Conservation (phyloP, 2,888 invertebrate species). For the Lasioglossum vierecki region DNA sequence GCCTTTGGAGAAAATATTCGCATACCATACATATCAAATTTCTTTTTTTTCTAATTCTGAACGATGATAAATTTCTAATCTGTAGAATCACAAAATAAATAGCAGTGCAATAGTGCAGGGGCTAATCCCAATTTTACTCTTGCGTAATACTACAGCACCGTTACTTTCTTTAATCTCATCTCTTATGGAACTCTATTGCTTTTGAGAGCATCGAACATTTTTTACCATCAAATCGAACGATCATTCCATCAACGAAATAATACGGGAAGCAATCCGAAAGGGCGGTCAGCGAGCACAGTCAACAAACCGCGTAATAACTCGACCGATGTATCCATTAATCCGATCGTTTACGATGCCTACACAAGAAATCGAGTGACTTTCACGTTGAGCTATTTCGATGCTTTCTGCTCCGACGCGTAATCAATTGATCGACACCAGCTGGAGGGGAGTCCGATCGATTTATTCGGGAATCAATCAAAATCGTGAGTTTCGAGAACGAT, state of each 20-base stretch:
- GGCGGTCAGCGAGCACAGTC: not conserved
- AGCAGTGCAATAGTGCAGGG: too few species aligned
- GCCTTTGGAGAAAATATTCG: too few species aligned
- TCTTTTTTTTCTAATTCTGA: too few species aligned
- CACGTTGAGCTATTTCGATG: constrained; percentile 18
- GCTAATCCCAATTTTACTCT: not conserved
- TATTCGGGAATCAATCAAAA: constrained; percentile 33
- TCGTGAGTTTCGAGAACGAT: constrained; percentile 13
- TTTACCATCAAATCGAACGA: not conserved
- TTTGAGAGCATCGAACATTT: not conserved
- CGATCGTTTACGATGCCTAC: not conserved
- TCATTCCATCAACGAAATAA: not conserved
- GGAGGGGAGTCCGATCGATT: constrained; percentile 30
- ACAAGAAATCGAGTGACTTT: constrained; percentile 45
- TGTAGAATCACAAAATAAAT: not conserved
- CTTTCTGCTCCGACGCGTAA: constrained; percentile 44
- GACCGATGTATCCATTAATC: constrained; percentile 11
- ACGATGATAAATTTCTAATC: too few species aligned
- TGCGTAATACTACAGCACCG: not conserved
- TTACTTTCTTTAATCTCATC: not conserved
- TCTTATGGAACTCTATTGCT: not conserved
- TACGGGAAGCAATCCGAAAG: not conserved
- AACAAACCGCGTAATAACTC: not conserved
- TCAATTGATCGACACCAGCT: constrained; percentile 5
- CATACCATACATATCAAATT: too few species aligned